Percentiles rank a stretch among this genome's conserved stretches.
These are phyloP conservation scores for Dallia pectoralis DNA, from an alignment of 2,797 vertebrate genomes.

Conservation along the genomic window DNA sequence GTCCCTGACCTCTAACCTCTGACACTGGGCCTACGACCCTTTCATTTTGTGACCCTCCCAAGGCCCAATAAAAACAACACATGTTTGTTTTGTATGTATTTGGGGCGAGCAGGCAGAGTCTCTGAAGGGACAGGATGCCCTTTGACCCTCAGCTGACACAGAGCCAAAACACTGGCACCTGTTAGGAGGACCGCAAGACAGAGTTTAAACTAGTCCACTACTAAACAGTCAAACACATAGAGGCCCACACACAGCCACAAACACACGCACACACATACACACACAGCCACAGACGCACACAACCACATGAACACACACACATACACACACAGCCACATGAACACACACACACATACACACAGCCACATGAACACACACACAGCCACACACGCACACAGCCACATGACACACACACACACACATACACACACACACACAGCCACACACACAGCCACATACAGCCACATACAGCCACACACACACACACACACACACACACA, in stretches of 20 bases:
- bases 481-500: not conserved
- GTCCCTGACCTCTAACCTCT: constrained; percentile 40
- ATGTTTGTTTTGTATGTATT: constrained; percentile 28
- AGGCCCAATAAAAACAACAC: constrained; percentile 6
- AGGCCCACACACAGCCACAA: too few species aligned
- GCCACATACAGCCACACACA: not conserved
- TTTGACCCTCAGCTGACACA: constrained; percentile 41
- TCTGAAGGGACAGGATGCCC: constrained; percentile 40
- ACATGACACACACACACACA: not conserved
- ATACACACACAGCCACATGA: constrained; percentile 19
- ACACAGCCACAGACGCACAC: constrained; percentile 21
- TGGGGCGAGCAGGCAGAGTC: constrained; percentile 32
- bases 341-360: too few species aligned
- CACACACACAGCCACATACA: not conserved
- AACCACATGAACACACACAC: too few species aligned
- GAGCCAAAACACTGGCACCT: constrained; percentile 52
- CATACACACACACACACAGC: constrained; percentile 19
- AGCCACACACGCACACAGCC: too few species aligned
- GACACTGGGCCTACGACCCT: constrained; percentile 33
- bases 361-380: not conserved
- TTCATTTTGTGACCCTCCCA: constrained; percentile 33
- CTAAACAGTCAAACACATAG: constrained; percentile 45
- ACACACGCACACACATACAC: too few species aligned
- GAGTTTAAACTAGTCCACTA: constrained; percentile 43
- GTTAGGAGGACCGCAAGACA: constrained; percentile 46